Conservation (phyloP, 2,113 vertebrate species). For the rat (Rattus norvegicus) region GRCr8 NC_086020.1:8277001-8277500, state of each 20-base stretch:
- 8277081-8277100: constrained; percentile 90
- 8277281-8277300: constrained; percentile 98
- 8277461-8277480: constrained; percentile 48
- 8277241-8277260: constrained; percentile 96
- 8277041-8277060: constrained; percentile 86
- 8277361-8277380: constrained; percentile 91
- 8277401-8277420: constrained; percentile 92
- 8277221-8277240: constrained; percentile 94
- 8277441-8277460: constrained; percentile 92
- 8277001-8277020: constrained; percentile 86
- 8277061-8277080: constrained; percentile 87
- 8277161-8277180: constrained; percentile 91
- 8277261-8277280: constrained; percentile 99
- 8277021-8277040: constrained; percentile 89
- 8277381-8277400: constrained; percentile 91
- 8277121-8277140: constrained; percentile 89
- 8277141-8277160: constrained; percentile 90
- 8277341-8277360: constrained; percentile 92
- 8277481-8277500: constrained; percentile 58
- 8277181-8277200: constrained; percentile 90
- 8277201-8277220: constrained; percentile 94
- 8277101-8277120: constrained; percentile 92
- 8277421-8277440: constrained; percentile 89
- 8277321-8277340: constrained; percentile 88
- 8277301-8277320: constrained; percentile 95